Evolutionary conservation across 1,140 invertebrate genomes (phyloP), one percentile per base, ranked within the genome.

Genomic region (Caenorhabditis briggsae): DNA sequence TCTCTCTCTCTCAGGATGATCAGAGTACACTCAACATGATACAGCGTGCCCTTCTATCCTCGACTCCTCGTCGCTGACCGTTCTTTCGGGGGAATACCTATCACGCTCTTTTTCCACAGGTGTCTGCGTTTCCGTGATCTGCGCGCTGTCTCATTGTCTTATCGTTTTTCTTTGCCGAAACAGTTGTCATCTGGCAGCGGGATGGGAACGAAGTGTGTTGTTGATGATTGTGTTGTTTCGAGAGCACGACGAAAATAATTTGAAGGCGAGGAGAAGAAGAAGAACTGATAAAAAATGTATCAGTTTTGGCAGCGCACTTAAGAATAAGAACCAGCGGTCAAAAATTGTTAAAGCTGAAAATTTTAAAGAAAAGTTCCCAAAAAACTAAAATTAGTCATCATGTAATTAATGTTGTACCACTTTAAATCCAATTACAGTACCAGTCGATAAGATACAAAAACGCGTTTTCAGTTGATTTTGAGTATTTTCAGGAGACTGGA

Each of bases 71-170:
- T 59, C n/a, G 56, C 25, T 78, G 70, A 50, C 70, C 70, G 70
- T 78, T 78, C 70, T 78, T 78, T 78, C 70, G 70, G 70, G 70
- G 70, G 70, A 78, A 78, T 78, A 78, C 70, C 70, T 78, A 50
- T 78, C 70, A 78, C 70, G 70, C 70, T 78, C 46, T 78, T 78
- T 50, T 46, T 78, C 70, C 50, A 46, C 5, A 18, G 2, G 20
- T 25, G 20, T 14, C 70, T 48, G 46, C 33, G 65, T 46, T 14
- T 48, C 65, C 41, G 14, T 5, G 9, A 2, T 50, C 14, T 5
- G 18, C 5, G n/a, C 23, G 8, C 9, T 78, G 5, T 50, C 70
- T 78, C 33, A n/a, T 53, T 78, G 7, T 78, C 70, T 78, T 78
- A 78, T 78, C 70, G 2, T 48, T 74, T 74, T 8, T 53, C 50